Base-by-base conservation (phyloP, 2,888 invertebrate genomes). In the Hyposoter didymator region DNA sequence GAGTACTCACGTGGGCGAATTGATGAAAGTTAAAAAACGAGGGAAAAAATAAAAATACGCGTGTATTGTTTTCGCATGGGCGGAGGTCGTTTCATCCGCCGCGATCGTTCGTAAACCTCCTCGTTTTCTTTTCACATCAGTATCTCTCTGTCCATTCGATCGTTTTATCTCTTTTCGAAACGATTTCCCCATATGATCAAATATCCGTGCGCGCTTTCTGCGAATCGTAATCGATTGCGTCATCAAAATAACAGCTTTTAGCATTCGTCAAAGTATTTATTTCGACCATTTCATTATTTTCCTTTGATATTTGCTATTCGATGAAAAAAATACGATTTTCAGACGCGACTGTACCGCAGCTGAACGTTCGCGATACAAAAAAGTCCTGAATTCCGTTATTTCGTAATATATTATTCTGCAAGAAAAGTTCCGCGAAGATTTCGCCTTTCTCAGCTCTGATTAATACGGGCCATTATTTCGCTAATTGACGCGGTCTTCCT, bases 1-100 rank as follows among this genome's bases (percentile, higher is more conserved):
- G 39, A 79, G 59, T 35, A 17, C 55, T 82, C 74, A 78, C 66
- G 85, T 85, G 85, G 85, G 85, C 85, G 78, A 75, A 75, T 82
- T 75, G 79, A 82, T 75, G 82, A 82, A 85, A 82, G 82, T 82
- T 64, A 69, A 78, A 49, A 69, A 62, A 70, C 59, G 52, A 35
- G 67, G 6, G 7, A 17, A 47, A 69, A 49, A 32, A 19, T 45
- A 78, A 69, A 28, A 69, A 55, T 39, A 28, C 10, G n/a, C 10
- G 12, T n/a, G 74, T 82, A 85, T 82, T 84, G 80, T 81, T 85
- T 85, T 78, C 78, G 73, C 74, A 85, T 78, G 82, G 85, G 82
- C 75, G 78, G 81, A 78, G 64, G 76, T 81, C 49, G 73, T 8
- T 83, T 73, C 39, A 83, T 67, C 83, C 78, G 67, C 59, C 72